Conservation (phyloP, 2,888 invertebrate genomes). For the Xanthia icteritia region DNA sequence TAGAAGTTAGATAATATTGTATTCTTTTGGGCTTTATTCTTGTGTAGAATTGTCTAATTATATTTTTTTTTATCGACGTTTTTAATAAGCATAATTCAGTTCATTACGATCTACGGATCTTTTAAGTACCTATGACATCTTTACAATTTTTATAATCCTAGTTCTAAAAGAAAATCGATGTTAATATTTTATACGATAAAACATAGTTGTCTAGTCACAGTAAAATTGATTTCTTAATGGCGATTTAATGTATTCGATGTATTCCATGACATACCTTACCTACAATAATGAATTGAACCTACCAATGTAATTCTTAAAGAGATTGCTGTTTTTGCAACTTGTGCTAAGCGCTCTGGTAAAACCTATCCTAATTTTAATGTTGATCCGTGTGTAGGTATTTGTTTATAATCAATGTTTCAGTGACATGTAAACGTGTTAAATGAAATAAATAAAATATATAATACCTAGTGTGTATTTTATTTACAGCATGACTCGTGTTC, state of each 20-base stretch:
- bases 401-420: conserved; percentile 68
- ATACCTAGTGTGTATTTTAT: conserved; percentile 42
- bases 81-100: conserved; percentile 32
- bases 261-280: conserved; percentile 66
- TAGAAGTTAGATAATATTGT: conserved; percentile 51
- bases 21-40: conserved; percentile 56
- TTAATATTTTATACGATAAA: conserved; percentile 66
- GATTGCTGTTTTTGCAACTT: conserved; percentile 61
- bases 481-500: conserved; percentile 14
- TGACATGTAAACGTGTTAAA: conserved; percentile 70
- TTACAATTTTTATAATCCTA: conserved; percentile 64
- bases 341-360: conserved; percentile 70
- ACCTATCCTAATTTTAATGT: conserved; percentile 75
- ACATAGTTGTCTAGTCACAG: conserved; percentile 71
- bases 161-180: conserved; percentile 61
- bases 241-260: conserved; percentile 51
- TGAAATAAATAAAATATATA: conserved; percentile 72
- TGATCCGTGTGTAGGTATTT: conserved; percentile 79
- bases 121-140: conserved; percentile 36
- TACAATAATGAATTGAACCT: conserved; percentile 44
- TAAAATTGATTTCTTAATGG: conserved; percentile 55
- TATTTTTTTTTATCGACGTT: conserved; percentile 22
- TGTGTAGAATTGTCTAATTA: conserved; percentile 34
- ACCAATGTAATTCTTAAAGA: conserved; percentile 42
- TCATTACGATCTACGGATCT: conserved; percentile 32